Evolutionary conservation across 2,113 vertebrate species (phyloP).

Genomic region (Pandion haliaetus): DNA sequence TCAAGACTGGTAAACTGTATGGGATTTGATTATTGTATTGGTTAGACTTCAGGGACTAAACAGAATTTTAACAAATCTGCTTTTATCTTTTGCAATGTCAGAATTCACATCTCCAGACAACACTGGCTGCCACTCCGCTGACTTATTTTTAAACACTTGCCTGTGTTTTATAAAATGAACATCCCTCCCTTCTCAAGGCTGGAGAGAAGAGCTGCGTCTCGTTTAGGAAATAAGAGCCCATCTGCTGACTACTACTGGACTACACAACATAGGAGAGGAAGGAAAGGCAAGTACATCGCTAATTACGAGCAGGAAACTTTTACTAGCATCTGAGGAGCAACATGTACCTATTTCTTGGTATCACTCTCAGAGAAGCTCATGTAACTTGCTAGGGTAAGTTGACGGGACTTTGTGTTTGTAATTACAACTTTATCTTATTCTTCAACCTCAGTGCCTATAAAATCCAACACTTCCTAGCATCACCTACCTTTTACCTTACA

Average conservation of each 20-base stretch:
- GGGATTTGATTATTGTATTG: neutral
- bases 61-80: neutral
- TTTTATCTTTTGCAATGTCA: neutral
- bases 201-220: neutral
- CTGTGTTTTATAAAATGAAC: neutral
- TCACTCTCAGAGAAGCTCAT: neutral
- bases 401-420: neutral
- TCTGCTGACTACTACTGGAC: neutral
- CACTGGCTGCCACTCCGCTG: neutral
- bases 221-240: neutral
- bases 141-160: neutral
- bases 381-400: fast-evolving
- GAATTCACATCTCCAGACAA: neutral
- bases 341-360: fast-evolving
- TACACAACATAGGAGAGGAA: neutral
- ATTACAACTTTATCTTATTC: neutral
- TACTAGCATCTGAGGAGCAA: neutral
- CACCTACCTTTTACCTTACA: neutral
- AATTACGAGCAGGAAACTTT: neutral
- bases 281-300: neutral
- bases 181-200: neutral
- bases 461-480: neutral
- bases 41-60: neutral
- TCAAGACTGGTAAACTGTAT: neutral
- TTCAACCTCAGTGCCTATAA: neutral